A percentile compares a stretch with the other conserved stretches of the same genome.
Evolutionary conservation across 2,113 vertebrate genomes (phyloP).

Genomic region (Mustela nigripes): DNA sequence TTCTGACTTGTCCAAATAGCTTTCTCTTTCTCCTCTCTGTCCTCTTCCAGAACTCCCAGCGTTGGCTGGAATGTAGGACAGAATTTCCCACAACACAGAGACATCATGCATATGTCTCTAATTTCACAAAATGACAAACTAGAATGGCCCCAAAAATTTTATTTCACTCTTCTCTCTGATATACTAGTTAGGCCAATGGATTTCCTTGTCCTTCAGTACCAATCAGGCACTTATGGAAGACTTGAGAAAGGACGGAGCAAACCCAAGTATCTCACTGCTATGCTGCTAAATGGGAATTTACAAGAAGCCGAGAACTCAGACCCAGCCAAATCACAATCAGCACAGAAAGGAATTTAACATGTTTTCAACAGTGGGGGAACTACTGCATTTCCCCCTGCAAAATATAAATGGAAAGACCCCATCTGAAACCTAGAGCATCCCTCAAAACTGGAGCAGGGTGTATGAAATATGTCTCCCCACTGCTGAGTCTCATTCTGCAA

Average conservation of each 20-base stretch:
- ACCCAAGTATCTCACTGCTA: background rate
- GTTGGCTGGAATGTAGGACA: slow-evolving; percentile 63
- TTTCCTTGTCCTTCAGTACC: slow-evolving; percentile 21
- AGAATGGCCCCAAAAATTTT: slow-evolving; percentile 31
- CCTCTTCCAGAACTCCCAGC: slow-evolving; percentile 9
- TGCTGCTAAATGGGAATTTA: background rate
- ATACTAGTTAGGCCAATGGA: background rate
- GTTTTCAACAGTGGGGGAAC: background rate
- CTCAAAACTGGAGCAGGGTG: background rate
- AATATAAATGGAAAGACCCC: background rate
- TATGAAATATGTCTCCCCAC: background rate
- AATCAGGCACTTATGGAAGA: background rate
- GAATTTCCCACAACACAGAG: slow-evolving; percentile 73
- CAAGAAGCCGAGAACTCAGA: background rate
- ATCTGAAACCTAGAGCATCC: background rate
- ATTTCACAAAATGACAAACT: slow-evolving; percentile 61
- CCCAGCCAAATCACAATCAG: background rate
- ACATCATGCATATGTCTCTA: slow-evolving; percentile 73
- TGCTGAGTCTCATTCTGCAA: background rate
- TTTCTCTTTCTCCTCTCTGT: slow-evolving; percentile 69
- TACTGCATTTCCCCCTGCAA: background rate
- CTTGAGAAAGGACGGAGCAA: background rate
- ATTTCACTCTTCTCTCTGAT: slow-evolving; percentile 19
- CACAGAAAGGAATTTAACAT: background rate
- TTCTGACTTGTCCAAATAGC: slow-evolving; percentile 56